Percentiles rank a stretch among this genome's conserved stretches.
These are phyloP conservation scores for Graptemys geographica DNA, from an alignment of 2,797 vertebrate genomes.

Conservation along the genomic window DNA sequence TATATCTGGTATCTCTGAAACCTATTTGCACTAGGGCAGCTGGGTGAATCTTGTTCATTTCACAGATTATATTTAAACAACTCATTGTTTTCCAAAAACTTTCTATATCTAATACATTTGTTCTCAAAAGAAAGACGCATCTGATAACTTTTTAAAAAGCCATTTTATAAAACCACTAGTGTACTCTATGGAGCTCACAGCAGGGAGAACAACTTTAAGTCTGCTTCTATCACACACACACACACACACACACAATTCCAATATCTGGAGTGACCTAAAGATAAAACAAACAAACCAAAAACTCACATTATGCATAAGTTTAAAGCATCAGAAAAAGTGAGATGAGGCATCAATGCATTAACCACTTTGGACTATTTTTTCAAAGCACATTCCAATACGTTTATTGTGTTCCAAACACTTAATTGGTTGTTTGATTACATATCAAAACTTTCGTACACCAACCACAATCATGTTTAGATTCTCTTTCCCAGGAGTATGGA, in stretches of 20 bases:
- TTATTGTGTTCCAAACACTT: background rate
- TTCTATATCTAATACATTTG: background rate
- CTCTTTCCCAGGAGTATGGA: background rate
- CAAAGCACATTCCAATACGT: background rate
- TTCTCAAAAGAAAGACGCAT: background rate
- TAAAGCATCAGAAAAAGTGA: background rate
- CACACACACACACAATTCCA: background rate
- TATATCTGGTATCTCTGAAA: slow-evolving; percentile 3
- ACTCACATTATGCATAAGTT: background rate
- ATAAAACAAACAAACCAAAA: background rate
- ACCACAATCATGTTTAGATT: background rate
- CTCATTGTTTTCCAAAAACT: background rate
- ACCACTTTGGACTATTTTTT: background rate
- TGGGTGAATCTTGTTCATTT: background rate
- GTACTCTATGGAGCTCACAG: background rate
- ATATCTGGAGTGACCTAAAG: background rate
- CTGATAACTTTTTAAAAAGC: background rate
- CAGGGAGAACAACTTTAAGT: background rate
- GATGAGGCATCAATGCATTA: background rate
- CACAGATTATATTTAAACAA: background rate
- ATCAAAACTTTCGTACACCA: background rate
- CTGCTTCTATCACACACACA: background rate
- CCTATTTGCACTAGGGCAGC: background rate
- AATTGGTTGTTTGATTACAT: background rate
- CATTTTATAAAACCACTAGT: background rate